Evolutionary conservation across 2,797 vertebrate genomes (phyloP), one percentile per base, ranked within the genome.

Genomic region (Geotria australis): DNA sequence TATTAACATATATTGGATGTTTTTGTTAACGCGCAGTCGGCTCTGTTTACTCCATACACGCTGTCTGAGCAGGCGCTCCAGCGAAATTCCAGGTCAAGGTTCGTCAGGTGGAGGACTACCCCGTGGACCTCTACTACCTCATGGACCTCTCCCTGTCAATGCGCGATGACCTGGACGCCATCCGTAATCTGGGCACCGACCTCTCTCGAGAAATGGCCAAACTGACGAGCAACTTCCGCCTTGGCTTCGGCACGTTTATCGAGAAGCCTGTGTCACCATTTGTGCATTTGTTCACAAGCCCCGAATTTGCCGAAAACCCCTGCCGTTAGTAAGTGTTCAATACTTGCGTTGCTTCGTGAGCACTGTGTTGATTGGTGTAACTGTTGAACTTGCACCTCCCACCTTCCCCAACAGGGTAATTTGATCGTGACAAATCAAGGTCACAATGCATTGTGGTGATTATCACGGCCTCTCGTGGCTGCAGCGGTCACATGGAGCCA

Each of bases 121-220:
- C 91, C 0, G 81, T 98, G 60, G 91, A 99, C 62, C 71, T 96
- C 58, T 99, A 99, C 71, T 99, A 98, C 70, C 74, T 99, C 67
- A 99, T 99, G 91, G 91, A 99, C 69, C 75, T 99, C 65, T 99
- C 91, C 0, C 86, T 77, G 15, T 99, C 91, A 60, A 94, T 99
- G 89, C 57, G 70, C 1, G 85, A 96, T 2, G 89, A 99, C 64
- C 74, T 99, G 64, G 58, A 73, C 12, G 86, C 64, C 64, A 98
- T 98, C 66, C 91, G 80, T 70, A 72, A 79, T 63, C 62, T 98
- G 66, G 91, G 91, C 8, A 81, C 91, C 46, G 69, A 73, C 46
- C 75, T 99, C 57, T 84, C 86, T 48, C 79, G 74, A 69, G 80
- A 93, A 68, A 99, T 98, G 91, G 76, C 82, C 59, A 79, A 72